Evolutionary conservation across 2,888 invertebrate species (phyloP).

Genomic region (Myathropa florea): DNA sequence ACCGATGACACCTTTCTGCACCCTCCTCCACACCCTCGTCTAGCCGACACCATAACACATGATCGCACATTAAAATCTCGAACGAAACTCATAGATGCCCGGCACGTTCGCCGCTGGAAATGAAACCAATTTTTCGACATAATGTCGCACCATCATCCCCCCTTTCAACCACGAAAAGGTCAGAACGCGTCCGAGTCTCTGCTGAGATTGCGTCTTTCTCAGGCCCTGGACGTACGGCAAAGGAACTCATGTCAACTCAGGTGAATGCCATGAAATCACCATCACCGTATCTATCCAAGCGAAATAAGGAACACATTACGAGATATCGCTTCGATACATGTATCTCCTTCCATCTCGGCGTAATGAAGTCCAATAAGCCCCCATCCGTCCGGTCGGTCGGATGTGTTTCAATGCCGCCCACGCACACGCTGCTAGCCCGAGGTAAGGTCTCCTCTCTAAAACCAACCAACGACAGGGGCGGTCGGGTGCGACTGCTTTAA

Average conservation of each 20-base stretch:
- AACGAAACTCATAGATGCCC: slow-evolving; percentile 13
- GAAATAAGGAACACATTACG: not conserved
- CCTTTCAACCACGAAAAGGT: not conserved
- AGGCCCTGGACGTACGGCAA: not conserved
- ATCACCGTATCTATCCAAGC: slow-evolving; percentile 17
- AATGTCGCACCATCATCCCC: slow-evolving; percentile 8
- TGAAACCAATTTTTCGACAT: slow-evolving; percentile 35
- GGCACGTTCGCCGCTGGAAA: slow-evolving; percentile 34
- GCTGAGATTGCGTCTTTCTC: not conserved
- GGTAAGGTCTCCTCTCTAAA: not conserved
- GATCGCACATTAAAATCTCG: slow-evolving; percentile 20
- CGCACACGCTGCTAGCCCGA: not conserved
- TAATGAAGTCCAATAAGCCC: slow-evolving; percentile 35
- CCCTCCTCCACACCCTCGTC: not conserved
- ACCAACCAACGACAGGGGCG: not conserved
- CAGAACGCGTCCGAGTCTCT: not conserved
- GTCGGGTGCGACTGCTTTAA: not conserved
- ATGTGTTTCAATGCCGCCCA: not conserved
- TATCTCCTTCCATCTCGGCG: not conserved
- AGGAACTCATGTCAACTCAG: not conserved
- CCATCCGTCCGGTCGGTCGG: too few species aligned
- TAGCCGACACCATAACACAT: slow-evolving; percentile 29
- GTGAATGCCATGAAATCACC: slow-evolving; percentile 26
- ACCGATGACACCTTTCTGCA: not conserved
- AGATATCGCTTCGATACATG: slow-evolving; percentile 12